Evolutionary conservation across 2,888 invertebrate genomes (phyloP).

Genomic region (Drosophila austrosaltans): DNA sequence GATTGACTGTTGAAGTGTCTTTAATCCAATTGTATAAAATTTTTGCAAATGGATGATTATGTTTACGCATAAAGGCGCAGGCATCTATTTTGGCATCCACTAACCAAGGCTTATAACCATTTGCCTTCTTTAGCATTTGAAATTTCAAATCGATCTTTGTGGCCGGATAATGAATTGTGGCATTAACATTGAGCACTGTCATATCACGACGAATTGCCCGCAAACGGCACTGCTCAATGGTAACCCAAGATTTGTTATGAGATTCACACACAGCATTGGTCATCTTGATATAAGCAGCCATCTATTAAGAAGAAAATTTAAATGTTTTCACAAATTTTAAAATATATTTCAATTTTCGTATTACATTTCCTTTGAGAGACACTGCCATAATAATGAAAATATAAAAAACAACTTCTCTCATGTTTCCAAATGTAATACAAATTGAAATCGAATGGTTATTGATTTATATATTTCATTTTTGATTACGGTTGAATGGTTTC

Average conservation of each 20-base stretch:
- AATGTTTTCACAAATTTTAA: background rate
- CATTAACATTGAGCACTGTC: conserved; percentile 14
- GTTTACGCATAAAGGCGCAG: conserved; percentile 14
- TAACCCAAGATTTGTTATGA: conserved; percentile 30
- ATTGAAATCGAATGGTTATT: too few species aligned
- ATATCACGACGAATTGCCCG: conserved; percentile 31
- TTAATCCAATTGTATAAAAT: conserved; percentile 15
- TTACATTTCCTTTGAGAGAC: background rate
- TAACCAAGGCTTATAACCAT: conserved; percentile 28
- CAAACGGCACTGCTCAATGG: conserved; percentile 24
- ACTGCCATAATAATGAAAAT: too few species aligned
- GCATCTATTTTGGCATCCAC: conserved; percentile 5
- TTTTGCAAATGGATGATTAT: background rate
- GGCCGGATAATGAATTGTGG: conserved; percentile 1
- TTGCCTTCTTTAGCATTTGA: conserved; percentile 19
- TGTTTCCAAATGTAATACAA: too few species aligned
- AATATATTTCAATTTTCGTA: background rate
- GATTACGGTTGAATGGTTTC: too few species aligned
- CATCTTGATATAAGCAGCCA: conserved; percentile 22
- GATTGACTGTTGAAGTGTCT: conserved; percentile 26
- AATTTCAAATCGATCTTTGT: background rate
- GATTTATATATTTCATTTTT: background rate
- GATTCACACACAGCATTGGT: conserved; percentile 46
- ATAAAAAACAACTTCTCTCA: too few species aligned
- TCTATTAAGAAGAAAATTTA: background rate